A percentile compares a stretch with the other conserved stretches of the same genome.
These are phyloP conservation scores for Pterocles gutturalis DNA, from an alignment of 2,113 vertebrate species.

Conservation along the genomic window DNA sequence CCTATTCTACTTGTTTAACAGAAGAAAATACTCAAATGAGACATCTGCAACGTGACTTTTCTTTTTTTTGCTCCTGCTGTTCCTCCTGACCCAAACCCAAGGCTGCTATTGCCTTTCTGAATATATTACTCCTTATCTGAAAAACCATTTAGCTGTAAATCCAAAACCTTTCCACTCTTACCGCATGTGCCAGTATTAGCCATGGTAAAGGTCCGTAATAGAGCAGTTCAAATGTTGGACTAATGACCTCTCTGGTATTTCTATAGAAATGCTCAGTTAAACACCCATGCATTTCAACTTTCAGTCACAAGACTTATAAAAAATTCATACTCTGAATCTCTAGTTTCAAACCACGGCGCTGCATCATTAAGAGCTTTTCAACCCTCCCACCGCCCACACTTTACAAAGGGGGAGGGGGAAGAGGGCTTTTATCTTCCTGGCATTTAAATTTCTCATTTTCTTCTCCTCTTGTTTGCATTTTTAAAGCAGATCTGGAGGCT, in stretches of 20 bases:
- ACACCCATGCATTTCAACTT: constrained; percentile 55
- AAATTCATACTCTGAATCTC: constrained; percentile 64
- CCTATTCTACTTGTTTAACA: background rate
- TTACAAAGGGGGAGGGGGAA: background rate
- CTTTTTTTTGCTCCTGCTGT: background rate
- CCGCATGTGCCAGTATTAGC: background rate
- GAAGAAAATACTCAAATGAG: constrained; percentile 13
- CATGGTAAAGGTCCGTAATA: background rate
- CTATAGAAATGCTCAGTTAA: constrained; percentile 42
- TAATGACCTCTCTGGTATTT: constrained; percentile 48
- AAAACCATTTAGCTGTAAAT: constrained; percentile 50
- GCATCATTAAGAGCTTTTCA: constrained; percentile 59
- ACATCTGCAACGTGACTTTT: background rate
- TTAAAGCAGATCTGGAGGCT: background rate
- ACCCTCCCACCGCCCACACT: background rate
- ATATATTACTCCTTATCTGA: constrained; percentile 13
- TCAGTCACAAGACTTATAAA: constrained; percentile 65
- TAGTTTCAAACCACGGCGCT: constrained; percentile 56
- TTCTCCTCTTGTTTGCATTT: background rate
- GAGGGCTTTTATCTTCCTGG: background rate
- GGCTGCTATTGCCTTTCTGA: background rate
- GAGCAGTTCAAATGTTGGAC: constrained; percentile 1
- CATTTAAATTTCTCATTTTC: background rate
- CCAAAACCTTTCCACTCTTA: background rate
- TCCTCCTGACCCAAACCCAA: constrained; percentile 5